These are phyloP conservation scores for Centruroides sculpturatus DNA, from an alignment of 1,140 invertebrate species.

Conservation along the genomic window DNA sequence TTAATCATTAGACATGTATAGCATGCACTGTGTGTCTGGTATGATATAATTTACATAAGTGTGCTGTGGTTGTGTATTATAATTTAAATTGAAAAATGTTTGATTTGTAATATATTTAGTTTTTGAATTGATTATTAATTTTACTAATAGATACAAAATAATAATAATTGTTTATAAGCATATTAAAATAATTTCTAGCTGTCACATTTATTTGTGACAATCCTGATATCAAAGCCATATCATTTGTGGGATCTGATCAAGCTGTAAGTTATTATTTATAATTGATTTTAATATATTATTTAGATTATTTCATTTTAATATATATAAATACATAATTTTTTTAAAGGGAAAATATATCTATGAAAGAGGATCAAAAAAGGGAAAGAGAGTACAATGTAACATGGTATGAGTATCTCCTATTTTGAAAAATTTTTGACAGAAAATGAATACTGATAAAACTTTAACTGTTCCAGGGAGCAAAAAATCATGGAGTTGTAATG, in stretches of 20 bases:
- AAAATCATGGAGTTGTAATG: conserved; percentile 95
- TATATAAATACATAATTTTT: conserved; percentile 12
- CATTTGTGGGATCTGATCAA: conserved; percentile 92
- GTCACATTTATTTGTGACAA: conserved; percentile 97
- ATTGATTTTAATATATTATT: conserved; percentile 1
- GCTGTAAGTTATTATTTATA: conserved; percentile 45
- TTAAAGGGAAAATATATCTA: conserved; percentile 87
- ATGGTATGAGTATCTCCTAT: conserved; percentile 40
- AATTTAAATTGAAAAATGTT: too few relatives aligned
- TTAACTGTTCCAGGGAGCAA: conserved; percentile 52
- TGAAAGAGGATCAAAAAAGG: conserved; percentile 66
- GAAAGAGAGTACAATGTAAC: conserved; percentile 95
- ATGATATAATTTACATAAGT: too few relatives aligned
- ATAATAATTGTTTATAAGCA: background rate
- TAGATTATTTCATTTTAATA: conserved; percentile 3
- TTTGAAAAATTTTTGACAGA: too few relatives aligned
- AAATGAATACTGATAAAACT: too few relatives aligned
- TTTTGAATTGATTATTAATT: too few relatives aligned
- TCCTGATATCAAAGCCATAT: conserved; percentile 91
- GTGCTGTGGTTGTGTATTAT: too few relatives aligned
- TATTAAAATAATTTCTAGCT: conserved; percentile 29
- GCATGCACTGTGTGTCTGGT: too few relatives aligned
- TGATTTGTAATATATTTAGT: too few relatives aligned
- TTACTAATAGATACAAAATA: too few relatives aligned
- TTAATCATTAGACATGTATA: too few relatives aligned